Percentiles rank a stretch among this genome's conserved stretches.
phyloP scores from a whole-genome alignment of 2,888 invertebrate genomes.

The Chrysolina haemoptera region DNA sequence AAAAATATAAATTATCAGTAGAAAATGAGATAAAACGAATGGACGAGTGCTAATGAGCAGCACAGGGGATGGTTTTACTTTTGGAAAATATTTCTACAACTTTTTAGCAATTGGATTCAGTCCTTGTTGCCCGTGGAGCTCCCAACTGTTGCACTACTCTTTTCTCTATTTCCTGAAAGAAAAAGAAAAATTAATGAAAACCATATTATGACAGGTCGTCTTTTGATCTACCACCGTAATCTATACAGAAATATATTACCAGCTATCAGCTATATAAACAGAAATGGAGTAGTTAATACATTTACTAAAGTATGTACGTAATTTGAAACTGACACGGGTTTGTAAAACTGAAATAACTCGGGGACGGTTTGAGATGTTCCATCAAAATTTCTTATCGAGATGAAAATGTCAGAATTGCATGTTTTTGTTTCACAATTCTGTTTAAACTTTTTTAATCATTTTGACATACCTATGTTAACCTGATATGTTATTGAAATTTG shows the following conservation, averaged over 20 bases:
- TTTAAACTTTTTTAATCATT: too few species aligned
- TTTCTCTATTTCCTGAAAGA: conserved; percentile 69
- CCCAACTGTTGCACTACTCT: conserved; percentile 69
- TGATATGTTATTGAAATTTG: too few species aligned
- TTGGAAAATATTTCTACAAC: conserved; percentile 35
- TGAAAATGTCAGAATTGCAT: too few species aligned
- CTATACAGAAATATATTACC: background rate
- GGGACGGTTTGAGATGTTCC: too few species aligned
- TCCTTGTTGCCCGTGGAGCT: conserved; percentile 67
- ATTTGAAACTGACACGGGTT: too few species aligned
- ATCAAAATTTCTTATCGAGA: too few species aligned
- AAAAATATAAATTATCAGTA: conserved; percentile 59
- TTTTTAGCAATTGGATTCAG: conserved; percentile 66
- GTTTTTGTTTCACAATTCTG: too few species aligned
- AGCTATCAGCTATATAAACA: background rate
- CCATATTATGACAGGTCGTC: background rate
- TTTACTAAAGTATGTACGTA: too few species aligned
- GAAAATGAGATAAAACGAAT: conserved; percentile 57
- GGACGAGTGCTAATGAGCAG: conserved; percentile 65
- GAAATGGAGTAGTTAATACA: too few species aligned
- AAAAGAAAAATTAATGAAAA: conserved; percentile 30
- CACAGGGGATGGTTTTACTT: conserved; percentile 40
- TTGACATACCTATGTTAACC: too few species aligned
- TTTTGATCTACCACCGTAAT: background rate
- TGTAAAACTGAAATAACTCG: too few species aligned